phyloP scores from a whole-genome alignment of 2,113 vertebrate species.

The Glaucomys volans region DNA sequence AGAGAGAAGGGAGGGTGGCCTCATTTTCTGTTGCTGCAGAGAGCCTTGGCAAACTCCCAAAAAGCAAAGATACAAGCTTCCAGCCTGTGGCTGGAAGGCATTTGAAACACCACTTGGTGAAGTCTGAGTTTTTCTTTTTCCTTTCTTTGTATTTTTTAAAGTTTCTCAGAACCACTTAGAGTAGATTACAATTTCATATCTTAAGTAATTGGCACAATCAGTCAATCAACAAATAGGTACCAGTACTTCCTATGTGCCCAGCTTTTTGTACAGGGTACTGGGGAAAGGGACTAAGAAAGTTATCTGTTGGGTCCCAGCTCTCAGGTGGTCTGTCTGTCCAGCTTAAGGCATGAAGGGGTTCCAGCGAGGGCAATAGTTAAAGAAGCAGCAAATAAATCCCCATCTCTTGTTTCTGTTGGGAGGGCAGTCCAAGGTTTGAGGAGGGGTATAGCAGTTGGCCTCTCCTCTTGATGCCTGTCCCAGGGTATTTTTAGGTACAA shows the following conservation, averaged over 20 bases:
- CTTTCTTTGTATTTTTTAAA: neutral
- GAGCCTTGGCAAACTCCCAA: conserved; percentile 70
- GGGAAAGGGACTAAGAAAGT: neutral
- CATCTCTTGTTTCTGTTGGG: conserved; percentile 23
- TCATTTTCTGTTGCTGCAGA: conserved; percentile 65
- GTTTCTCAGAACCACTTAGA: conserved; percentile 61
- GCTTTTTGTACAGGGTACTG: conserved; percentile 30
- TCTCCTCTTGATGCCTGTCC: neutral
- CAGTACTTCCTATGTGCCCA: conserved; percentile 1
- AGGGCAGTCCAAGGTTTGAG: conserved; percentile 61
- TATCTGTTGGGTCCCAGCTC: neutral
- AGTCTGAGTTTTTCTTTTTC: neutral
- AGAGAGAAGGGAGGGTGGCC: conserved; percentile 48
- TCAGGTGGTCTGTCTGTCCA: neutral
- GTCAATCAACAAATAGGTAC: conserved; percentile 49
- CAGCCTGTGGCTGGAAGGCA: conserved; percentile 20
- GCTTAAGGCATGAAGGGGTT: conserved; percentile 25
- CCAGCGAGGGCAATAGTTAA: neutral
- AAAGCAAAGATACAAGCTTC: conserved; percentile 62
- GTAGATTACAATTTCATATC: conserved; percentile 59
- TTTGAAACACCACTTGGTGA: conserved; percentile 62
- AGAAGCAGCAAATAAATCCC: neutral
- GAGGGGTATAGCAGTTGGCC: conserved; percentile 46
- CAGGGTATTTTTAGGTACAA: conserved; percentile 58
- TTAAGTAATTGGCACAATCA: conserved; percentile 55